Conservation (phyloP, 2,888 invertebrate species). For the Drosophila falleni region DNA sequence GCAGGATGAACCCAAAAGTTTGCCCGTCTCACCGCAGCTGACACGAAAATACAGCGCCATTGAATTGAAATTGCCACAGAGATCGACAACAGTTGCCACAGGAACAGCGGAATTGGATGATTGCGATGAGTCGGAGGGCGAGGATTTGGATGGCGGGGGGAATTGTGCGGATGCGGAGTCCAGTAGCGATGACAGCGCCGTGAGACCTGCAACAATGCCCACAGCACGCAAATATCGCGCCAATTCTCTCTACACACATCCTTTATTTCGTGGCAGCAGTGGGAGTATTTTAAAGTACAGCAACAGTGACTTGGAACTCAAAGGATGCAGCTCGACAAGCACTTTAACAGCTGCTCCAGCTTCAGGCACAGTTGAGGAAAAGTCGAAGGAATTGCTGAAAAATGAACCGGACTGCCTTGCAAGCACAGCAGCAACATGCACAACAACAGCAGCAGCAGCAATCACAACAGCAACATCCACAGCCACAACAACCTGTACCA, state of each 20-base stretch:
- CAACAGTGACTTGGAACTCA: slow-evolving; percentile 59
- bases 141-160: slow-evolving; percentile 84
- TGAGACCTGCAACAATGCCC: slow-evolving; percentile 70
- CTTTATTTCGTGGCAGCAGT: slow-evolving; percentile 85
- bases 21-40: slow-evolving; percentile 86
- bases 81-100: slow-evolving; percentile 31
- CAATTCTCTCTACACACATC: slow-evolving; percentile 88
- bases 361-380: slow-evolving; percentile 65
- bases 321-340: slow-evolving; percentile 53
- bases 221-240: slow-evolving; percentile 86
- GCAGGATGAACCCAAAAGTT: slow-evolving; percentile 85
- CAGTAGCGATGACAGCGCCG: slow-evolving; percentile 83
- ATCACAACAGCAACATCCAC: slow-evolving; percentile 16
- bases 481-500: slow-evolving; percentile 12
- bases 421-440: slow-evolving; percentile 24
- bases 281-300: slow-evolving; percentile 58
- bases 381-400: slow-evolving; percentile 52
- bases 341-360: slow-evolving; percentile 40
- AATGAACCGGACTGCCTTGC: not conserved
- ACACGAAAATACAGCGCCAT: slow-evolving; percentile 84
- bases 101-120: slow-evolving; percentile 71
- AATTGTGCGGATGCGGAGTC: slow-evolving; percentile 84
- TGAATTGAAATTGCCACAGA: slow-evolving; percentile 79
- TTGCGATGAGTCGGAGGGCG: slow-evolving; percentile 80
- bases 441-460: slow-evolving; percentile 9